Percentiles rank a stretch among this genome's conserved stretches.
Evolutionary conservation across 30 jellyfish, hydroid and myxozoan genomes (phyloP).

Genomic region (Hydra vulgaris): DNA sequence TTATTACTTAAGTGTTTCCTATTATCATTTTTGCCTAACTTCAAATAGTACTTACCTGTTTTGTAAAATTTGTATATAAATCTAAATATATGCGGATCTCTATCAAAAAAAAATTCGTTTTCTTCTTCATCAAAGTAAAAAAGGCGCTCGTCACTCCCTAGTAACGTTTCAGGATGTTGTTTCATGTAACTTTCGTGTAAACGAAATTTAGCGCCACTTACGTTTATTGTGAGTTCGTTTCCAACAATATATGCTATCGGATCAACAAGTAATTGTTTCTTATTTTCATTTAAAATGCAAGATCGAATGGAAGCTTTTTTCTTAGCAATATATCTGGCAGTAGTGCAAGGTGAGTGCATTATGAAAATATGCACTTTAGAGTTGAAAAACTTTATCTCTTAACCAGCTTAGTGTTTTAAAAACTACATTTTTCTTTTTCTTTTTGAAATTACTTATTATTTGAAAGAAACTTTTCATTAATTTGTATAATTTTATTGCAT

Average conservation of each 20-base stretch:
- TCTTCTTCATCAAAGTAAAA: conserved; percentile 51
- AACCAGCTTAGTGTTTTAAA: too few species aligned
- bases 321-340: conserved; percentile 17
- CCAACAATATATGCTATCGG: conserved; percentile 69
- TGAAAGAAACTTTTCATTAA: too few species aligned
- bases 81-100: conserved; percentile 87
- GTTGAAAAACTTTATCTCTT: too few species aligned
- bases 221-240: conserved; percentile 53
- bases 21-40: too few species aligned
- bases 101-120: conserved; percentile 82
- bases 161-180: conserved; percentile 81
- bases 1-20: too few species aligned
- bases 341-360: conserved; percentile 13
- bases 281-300: background rate
- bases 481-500: too few species aligned
- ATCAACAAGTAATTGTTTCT: conserved; percentile 49
- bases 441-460: too few species aligned
- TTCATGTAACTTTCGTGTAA: conserved; percentile 64
- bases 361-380: too few species aligned
- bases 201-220: conserved; percentile 82
- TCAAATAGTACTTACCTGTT: conserved; percentile 39
- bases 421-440: too few species aligned
- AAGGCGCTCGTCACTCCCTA: conserved; percentile 64
- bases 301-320: background rate
- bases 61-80: conserved; percentile 77